phyloP scores from a whole-genome alignment of 2,888 invertebrate genomes.

The Liodrosophila aerea region DNA sequence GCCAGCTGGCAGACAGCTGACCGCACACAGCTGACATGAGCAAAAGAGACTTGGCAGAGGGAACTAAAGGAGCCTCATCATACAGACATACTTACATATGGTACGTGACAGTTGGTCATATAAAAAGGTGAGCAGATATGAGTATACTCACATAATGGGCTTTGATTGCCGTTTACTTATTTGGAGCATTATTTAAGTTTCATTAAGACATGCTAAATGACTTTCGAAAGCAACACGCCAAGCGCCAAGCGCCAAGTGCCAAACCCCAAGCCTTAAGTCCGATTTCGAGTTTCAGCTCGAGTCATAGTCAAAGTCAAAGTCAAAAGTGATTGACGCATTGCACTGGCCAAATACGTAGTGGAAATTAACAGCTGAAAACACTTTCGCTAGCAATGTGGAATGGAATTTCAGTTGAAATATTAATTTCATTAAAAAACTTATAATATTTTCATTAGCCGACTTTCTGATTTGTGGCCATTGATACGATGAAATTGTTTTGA shows the following conservation, averaged over 20 bases:
- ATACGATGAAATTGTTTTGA: conserved; percentile 51
- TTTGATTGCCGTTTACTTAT: conserved; percentile 72
- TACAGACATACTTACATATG: neutral
- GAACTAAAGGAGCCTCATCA: conserved; percentile 16
- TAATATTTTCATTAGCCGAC: conserved; percentile 74
- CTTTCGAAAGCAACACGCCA: conserved; percentile 63
- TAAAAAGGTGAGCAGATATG: too few species aligned
- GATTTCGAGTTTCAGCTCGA: conserved; percentile 4
- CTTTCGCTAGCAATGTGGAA: conserved; percentile 61
- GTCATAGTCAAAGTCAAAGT: conserved; percentile 44
- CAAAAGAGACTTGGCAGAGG: conserved; percentile 3
- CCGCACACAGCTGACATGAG: conserved; percentile 26
- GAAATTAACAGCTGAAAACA: conserved; percentile 67
- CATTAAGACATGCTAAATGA: conserved; percentile 75
- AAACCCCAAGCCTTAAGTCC: too few species aligned
- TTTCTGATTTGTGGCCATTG: conserved; percentile 54
- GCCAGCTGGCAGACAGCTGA: conserved; percentile 40
- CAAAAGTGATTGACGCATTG: conserved; percentile 53
- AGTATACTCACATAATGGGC: conserved; percentile 57
- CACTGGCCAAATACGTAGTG: conserved; percentile 61
- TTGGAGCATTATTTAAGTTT: conserved; percentile 73
- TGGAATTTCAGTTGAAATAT: conserved; percentile 52
- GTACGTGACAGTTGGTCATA: too few species aligned
- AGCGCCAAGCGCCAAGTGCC: too few species aligned
- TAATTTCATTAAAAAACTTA: conserved; percentile 63